phyloP scores from a whole-genome alignment of 2,888 invertebrate genomes.

The Calameuta pallipes region DNA sequence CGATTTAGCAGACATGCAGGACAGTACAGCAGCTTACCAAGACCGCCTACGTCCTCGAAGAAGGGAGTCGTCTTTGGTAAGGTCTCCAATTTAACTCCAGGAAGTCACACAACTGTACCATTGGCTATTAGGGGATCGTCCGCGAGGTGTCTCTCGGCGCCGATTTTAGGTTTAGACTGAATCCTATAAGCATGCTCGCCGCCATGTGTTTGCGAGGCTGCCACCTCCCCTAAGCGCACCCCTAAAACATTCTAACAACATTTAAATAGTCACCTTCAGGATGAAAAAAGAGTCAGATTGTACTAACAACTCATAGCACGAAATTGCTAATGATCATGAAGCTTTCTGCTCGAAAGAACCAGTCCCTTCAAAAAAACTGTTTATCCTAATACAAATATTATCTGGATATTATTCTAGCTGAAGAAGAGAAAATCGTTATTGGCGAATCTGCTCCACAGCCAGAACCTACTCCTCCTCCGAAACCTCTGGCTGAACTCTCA shows the following conservation, averaged over 20 bases:
- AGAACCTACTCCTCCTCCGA: slow-evolving; percentile 39
- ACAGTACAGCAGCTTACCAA: slow-evolving; percentile 85
- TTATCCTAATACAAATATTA: not conserved
- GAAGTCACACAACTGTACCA: slow-evolving; percentile 53
- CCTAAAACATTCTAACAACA: not conserved
- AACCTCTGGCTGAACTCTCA: slow-evolving; percentile 84
- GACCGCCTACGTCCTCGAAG: slow-evolving; percentile 69
- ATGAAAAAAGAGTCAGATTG: not conserved
- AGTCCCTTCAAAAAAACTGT: not conserved
- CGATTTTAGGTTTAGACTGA: slow-evolving; percentile 83
- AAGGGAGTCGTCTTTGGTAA: slow-evolving; percentile 83
- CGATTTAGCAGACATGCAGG: slow-evolving; percentile 62
- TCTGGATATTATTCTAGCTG: slow-evolving; percentile 68
- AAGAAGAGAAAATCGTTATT: slow-evolving; percentile 71
- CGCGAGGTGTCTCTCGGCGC: slow-evolving; percentile 87
- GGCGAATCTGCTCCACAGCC: slow-evolving; percentile 62
- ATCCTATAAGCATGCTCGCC: slow-evolving; percentile 40
- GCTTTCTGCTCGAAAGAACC: not conserved
- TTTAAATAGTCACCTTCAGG: not conserved
- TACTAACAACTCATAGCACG: not conserved
- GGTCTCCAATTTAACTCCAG: slow-evolving; percentile 46
- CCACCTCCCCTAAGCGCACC: not conserved
- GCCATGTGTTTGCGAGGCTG: slow-evolving; percentile 18
- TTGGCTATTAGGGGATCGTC: slow-evolving; percentile 70
- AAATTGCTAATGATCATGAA: not conserved